Conservation (phyloP, 2,113 vertebrate species). For the Triplophysa siluroides region DNA sequence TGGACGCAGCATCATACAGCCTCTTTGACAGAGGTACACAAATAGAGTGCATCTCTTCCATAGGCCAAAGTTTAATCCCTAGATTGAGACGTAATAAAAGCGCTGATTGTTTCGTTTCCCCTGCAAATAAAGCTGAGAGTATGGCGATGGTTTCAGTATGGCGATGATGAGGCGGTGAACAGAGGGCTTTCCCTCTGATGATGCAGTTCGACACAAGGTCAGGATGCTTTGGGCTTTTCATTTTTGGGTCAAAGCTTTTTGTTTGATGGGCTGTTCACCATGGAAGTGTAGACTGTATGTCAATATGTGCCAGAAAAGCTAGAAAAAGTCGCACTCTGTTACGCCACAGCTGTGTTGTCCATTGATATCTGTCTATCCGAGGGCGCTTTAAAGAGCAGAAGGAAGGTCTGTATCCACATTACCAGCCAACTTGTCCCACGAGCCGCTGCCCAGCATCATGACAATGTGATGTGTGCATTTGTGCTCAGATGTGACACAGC, state of each 20-base stretch:
- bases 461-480: background rate
- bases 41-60: constrained; percentile 40
- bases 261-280: constrained; percentile 31
- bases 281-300: constrained; percentile 27
- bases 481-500: background rate
- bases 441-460: background rate
- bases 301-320: background rate
- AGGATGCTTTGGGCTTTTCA: constrained; percentile 29
- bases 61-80: constrained; percentile 51
- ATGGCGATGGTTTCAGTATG: background rate
- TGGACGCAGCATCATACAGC: constrained; percentile 54
- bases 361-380: no score
- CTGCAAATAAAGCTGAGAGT: constrained; percentile 12
- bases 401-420: background rate
- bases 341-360: no score
- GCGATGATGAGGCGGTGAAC: constrained; percentile 23
- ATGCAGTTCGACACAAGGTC: constrained; percentile 22
- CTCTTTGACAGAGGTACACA: constrained; percentile 8
- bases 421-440: no score
- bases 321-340: background rate
- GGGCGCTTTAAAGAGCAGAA: background rate
- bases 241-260: constrained; percentile 41
- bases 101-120: constrained; percentile 41
- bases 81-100: constrained; percentile 40
- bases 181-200: constrained; percentile 21